These are phyloP conservation scores for Gobionotothen gibberifrons DNA, from an alignment of 2,797 vertebrate species.

Conservation along the genomic window DNA sequence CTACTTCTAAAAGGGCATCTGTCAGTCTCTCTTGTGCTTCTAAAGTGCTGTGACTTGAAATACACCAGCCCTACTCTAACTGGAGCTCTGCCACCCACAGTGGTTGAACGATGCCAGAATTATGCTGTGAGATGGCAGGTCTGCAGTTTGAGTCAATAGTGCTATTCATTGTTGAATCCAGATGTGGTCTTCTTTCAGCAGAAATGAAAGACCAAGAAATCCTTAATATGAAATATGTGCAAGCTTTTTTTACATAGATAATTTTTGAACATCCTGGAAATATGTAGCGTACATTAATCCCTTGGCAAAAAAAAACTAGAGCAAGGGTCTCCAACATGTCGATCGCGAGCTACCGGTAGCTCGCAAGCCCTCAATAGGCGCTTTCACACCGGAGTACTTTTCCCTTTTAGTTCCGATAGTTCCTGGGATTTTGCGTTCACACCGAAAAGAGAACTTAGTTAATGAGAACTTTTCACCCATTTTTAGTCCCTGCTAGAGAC, in stretches of 20 bases:
- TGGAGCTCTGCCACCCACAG: slow-evolving; percentile 43
- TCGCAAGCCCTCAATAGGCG: no score
- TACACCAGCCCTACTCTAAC: slow-evolving; percentile 34
- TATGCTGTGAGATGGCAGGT: slow-evolving; percentile 18
- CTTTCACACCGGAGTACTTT: no score
- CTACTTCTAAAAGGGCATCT: slow-evolving; percentile 67
- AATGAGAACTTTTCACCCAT: no score
- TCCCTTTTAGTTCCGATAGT: no score
- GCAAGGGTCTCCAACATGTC: neutral
- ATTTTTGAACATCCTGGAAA: neutral
- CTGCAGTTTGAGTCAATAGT: slow-evolving; percentile 30
- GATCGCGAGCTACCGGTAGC: no score
- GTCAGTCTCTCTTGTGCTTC: slow-evolving; percentile 58
- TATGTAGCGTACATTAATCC: no score
- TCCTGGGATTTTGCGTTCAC: no score
- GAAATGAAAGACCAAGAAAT: slow-evolving; percentile 4
- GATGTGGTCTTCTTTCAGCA: neutral
- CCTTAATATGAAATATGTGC: slow-evolving; percentile 14
- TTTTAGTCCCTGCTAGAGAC: no score
- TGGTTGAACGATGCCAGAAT: slow-evolving; percentile 25
- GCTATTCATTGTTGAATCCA: slow-evolving; percentile 26
- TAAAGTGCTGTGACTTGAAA: slow-evolving; percentile 49
- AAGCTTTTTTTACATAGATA: neutral
- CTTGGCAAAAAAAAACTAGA: slow-evolving; percentile 23
- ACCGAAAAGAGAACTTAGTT: no score